phyloP scores from a whole-genome alignment of 2,113 vertebrate species.

The Gorsachius goisagi region DNA sequence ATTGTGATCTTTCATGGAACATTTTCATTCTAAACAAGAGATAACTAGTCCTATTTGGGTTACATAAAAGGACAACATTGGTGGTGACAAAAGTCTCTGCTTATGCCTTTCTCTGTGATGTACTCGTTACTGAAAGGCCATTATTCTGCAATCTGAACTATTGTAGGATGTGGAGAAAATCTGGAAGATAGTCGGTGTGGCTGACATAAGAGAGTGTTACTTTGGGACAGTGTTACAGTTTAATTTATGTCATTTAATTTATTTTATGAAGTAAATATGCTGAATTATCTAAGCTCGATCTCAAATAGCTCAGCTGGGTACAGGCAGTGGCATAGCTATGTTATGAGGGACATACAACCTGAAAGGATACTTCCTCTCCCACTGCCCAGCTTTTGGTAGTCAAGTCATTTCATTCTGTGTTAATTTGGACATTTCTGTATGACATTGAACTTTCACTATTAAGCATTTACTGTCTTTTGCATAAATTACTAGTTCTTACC shows the following conservation, averaged over 20 bases:
- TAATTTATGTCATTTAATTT: slow-evolving; percentile 4
- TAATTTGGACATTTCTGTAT: not conserved
- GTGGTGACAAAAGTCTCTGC: not conserved
- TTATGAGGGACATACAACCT: not conserved
- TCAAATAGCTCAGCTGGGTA: not conserved
- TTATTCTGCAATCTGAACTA: not conserved
- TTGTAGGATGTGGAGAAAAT: not conserved
- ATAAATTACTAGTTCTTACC: not conserved
- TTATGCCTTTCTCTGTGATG: not conserved
- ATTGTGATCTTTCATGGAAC: not conserved
- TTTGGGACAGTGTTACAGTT: not conserved
- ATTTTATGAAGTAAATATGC: not conserved
- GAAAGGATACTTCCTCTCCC: not conserved
- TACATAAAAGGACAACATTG: not conserved
- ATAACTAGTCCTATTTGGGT: not conserved
- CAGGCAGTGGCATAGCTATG: not conserved
- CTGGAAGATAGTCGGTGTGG: not conserved
- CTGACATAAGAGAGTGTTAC: not conserved
- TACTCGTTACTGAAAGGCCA: not conserved
- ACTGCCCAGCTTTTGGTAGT: not conserved
- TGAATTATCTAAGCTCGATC: not conserved
- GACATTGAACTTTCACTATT: not conserved
- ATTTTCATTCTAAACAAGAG: not conserved
- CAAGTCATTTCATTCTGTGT: not conserved
- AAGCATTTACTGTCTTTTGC: not conserved